Conservation (phyloP, 2,113 vertebrate species). For the Jacana jacana region DNA sequence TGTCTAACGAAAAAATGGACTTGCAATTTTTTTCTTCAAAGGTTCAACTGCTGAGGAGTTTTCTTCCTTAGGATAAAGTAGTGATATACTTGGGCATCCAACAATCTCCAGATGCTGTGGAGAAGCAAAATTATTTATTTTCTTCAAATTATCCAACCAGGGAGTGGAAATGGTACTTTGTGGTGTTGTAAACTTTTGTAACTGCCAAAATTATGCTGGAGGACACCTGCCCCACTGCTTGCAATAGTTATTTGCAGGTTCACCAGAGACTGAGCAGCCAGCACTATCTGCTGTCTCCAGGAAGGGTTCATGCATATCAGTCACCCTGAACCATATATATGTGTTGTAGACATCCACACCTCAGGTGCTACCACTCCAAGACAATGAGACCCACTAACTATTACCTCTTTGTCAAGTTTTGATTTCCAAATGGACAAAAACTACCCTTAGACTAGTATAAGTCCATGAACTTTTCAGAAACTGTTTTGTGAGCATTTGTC, state of each 20-base stretch:
- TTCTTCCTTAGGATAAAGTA: not conserved
- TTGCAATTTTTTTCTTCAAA: not conserved
- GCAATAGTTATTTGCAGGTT: not conserved
- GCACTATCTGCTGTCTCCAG: not conserved
- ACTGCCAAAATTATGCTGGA: not conserved
- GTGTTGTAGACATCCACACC: not conserved
- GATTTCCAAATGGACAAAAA: not conserved
- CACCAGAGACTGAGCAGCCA: rapidly evolving
- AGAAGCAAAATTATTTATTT: not conserved
- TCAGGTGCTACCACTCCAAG: not conserved
- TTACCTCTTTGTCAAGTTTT: not conserved
- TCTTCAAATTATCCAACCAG: rapidly evolving
- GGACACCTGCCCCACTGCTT: not conserved
- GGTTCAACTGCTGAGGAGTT: not conserved
- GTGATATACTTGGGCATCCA: not conserved
- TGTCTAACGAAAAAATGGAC: not conserved
- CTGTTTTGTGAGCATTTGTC: not conserved
- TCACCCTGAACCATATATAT: no score
- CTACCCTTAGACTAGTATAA: not conserved
- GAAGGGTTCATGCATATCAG: rapidly evolving
- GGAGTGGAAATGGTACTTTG: not conserved
- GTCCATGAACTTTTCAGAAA: not conserved
- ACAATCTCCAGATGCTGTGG: not conserved
- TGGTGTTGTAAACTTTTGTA: not conserved
- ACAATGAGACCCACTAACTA: not conserved